Percentiles rank a stretch among this genome's conserved stretches.
These are phyloP conservation scores for Saccostrea echinata DNA, from an alignment of 1,140 invertebrate species.

Conservation along the genomic window DNA sequence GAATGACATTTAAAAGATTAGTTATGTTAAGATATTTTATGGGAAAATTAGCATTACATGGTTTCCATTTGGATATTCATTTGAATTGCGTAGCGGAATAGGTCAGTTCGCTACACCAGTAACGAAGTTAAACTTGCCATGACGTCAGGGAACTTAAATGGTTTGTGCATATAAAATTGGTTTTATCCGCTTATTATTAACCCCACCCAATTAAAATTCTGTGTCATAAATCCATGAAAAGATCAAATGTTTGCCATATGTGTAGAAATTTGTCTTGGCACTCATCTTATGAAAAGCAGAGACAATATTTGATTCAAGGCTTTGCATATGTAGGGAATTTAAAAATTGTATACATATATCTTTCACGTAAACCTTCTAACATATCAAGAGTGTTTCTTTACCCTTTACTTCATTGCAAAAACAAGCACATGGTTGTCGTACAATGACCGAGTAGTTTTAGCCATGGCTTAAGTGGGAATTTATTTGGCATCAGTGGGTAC, in stretches of 20 bases:
- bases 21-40: background rate
- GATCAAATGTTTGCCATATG: constrained; percentile 27
- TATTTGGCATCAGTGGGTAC: background rate
- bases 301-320: constrained; percentile 30
- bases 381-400: background rate
- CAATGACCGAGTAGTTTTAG: background rate
- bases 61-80: constrained; percentile 21
- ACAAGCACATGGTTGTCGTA: background rate
- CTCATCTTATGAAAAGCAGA: constrained; percentile 17
- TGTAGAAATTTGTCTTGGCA: constrained; percentile 28
- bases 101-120: background rate
- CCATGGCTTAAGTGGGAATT: constrained; percentile 7
- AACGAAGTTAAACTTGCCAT: background rate
- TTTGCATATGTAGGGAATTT: constrained; percentile 25
- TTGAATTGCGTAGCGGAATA: constrained; percentile 6
- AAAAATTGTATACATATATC: constrained; percentile 5
- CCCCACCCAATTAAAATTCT: background rate
- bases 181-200: constrained; percentile 27
- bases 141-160: background rate
- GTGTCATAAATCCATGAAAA: constrained; percentile 4
- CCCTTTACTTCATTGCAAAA: background rate
- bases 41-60: background rate
- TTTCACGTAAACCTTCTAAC: background rate
- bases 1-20: constrained; percentile 28
- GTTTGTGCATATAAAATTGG: background rate